A percentile compares a stretch with the other conserved stretches of the same genome.
Evolutionary conservation across 2,797 vertebrate genomes (phyloP).

Genomic region (Molossus molossus): DNA sequence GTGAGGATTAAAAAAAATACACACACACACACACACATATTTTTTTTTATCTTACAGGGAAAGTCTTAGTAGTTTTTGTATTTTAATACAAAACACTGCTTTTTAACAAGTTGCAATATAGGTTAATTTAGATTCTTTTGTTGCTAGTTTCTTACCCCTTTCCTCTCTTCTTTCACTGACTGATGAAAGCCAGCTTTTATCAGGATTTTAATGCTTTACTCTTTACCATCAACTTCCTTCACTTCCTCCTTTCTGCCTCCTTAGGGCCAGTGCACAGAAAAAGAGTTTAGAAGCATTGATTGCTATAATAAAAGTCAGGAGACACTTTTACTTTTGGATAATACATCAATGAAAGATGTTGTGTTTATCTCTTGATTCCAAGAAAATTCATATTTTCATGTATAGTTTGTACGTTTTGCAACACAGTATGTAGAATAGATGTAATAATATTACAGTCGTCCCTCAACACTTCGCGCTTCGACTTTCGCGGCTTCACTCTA

Average conservation of each 20-base stretch:
- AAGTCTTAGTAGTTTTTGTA: not conserved
- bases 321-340: conserved; percentile 27
- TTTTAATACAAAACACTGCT: not conserved
- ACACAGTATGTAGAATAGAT: not conserved
- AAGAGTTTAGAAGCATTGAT: conserved; percentile 42
- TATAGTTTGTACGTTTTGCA: conserved; percentile 21
- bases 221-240: not conserved
- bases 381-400: not conserved
- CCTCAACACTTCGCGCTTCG: too few relatives aligned
- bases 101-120: not conserved
- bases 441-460: not conserved
- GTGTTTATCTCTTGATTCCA: conserved; percentile 28
- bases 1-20: too few relatives aligned
- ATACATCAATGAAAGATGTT: conserved; percentile 9
- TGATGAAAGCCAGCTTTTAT: conserved; percentile 3
- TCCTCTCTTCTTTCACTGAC: not conserved
- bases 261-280: not conserved
- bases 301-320: conserved; percentile 45
- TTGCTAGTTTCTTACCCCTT: not conserved
- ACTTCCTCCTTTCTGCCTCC: not conserved
- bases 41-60: not conserved
- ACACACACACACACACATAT: too few relatives aligned
- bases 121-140: not conserved
- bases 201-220: not conserved
- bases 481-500: too few relatives aligned